Evolutionary conservation across 2,113 vertebrate genomes (phyloP).

Genomic region (Sinocyclocheilus maitianheensis): DNA sequence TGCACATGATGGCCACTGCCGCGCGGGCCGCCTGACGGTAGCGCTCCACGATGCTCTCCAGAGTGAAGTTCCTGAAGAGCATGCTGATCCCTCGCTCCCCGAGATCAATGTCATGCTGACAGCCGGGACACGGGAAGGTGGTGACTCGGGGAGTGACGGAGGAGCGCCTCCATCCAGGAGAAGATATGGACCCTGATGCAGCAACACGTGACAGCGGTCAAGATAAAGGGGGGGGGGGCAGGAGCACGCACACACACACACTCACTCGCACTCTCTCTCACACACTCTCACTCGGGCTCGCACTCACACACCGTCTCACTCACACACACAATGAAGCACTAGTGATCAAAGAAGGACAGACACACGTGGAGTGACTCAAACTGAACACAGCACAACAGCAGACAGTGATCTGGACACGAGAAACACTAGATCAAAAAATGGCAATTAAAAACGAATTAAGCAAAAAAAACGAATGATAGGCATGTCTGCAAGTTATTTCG

Average conservation of each 20-base stretch:
- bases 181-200: constrained; percentile 76
- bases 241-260: too few relatives aligned
- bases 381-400: constrained; percentile 50
- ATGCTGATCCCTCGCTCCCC: constrained; percentile 96
- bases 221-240: constrained; percentile 37
- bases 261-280: too few relatives aligned
- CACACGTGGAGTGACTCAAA: constrained; percentile 36
- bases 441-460: background rate
- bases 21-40: constrained; percentile 93
- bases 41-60: constrained; percentile 95
- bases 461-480: background rate
- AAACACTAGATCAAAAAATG: constrained; percentile 32
- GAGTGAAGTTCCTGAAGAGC: constrained; percentile 93
- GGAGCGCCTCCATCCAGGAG: constrained; percentile 87
- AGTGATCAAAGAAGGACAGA: constrained; percentile 32
- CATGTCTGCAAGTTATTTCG: background rate
- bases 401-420: constrained; percentile 73
- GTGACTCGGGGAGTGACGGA: constrained; percentile 87
- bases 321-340: background rate
- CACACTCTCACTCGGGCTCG: background rate
- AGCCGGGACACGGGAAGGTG: constrained; percentile 89
- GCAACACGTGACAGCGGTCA: constrained; percentile 19
- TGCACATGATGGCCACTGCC: constrained; percentile 92
- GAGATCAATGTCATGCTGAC: constrained; percentile 90
- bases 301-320: background rate